phyloP scores from a whole-genome alignment of 2,888 invertebrate species.

The Oligia fasciuncula region DNA sequence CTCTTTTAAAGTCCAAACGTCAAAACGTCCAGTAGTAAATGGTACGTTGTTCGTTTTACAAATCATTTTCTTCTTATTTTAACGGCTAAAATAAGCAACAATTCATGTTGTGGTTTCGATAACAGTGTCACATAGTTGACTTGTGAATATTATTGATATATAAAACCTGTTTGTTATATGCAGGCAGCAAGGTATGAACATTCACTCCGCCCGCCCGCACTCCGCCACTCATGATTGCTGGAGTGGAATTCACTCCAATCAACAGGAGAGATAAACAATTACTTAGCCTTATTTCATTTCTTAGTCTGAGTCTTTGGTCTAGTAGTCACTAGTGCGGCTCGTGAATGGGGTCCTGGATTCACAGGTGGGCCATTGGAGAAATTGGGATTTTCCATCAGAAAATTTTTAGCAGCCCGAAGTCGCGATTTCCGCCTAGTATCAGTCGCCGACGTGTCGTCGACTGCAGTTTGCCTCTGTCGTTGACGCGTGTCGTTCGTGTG shows the following conservation, averaged over 20 bases:
- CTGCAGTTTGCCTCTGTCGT: too few relatives aligned
- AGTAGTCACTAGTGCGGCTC: background rate
- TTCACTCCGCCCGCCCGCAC: background rate
- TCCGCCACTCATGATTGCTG: background rate
- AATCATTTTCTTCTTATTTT: background rate
- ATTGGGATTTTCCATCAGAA: background rate
- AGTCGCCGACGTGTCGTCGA: background rate
- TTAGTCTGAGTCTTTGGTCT: background rate
- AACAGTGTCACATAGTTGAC: background rate
- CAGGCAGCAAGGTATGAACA: background rate
- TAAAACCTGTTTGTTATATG: background rate
- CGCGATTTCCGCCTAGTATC: too few relatives aligned
- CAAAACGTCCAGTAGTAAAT: background rate
- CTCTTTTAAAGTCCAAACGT: background rate
- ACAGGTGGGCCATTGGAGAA: background rate
- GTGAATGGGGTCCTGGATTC: background rate
- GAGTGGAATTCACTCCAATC: background rate
- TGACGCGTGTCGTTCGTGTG: too few relatives aligned
- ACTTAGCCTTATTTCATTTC: background rate
- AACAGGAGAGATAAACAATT: background rate
- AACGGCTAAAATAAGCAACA: background rate
- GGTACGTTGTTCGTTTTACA: background rate
- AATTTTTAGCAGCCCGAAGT: too few relatives aligned
- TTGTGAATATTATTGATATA: slow-evolving; percentile 9
- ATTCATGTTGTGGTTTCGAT: background rate